Evolutionary conservation across 1,140 invertebrate species (phyloP).

Genomic region (Chrysopa pallens): DNA sequence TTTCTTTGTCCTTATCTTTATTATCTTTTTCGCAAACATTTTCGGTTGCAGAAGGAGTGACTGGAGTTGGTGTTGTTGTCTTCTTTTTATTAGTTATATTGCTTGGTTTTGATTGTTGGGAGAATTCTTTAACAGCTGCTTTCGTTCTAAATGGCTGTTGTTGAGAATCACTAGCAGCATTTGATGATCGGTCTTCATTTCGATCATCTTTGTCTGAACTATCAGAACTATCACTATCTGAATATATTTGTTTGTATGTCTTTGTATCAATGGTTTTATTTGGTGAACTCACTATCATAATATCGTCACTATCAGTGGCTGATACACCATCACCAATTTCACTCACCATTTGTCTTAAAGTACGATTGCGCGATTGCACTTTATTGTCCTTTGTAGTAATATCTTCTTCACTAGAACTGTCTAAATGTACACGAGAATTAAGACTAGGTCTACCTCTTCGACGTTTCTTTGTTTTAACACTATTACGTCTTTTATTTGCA

Average conservation of each 20-base stretch:
- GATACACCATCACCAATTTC: conserved; percentile 39
- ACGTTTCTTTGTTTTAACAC: conserved; percentile 8
- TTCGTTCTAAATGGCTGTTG: conserved; percentile 52
- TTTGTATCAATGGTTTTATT: conserved; percentile 21
- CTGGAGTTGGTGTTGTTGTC: conserved; percentile 5
- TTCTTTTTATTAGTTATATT: conserved; percentile 2
- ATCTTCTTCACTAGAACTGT: conserved; percentile 39
- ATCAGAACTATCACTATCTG: conserved; percentile 43
- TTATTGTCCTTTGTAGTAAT: conserved; percentile 27
- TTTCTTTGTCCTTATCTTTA: conserved; percentile 23
- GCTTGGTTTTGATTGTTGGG: conserved; percentile 19
- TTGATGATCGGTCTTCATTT: conserved; percentile 32
- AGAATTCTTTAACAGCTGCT: conserved; percentile 67
- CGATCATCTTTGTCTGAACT: conserved; percentile 22
- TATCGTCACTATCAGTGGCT: conserved; percentile 57
- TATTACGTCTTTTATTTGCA: conserved; percentile 18
- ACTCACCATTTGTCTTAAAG: conserved; percentile 48
- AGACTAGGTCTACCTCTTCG: conserved; percentile 12
- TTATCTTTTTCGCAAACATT: conserved; percentile 14
- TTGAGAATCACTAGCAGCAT: conserved; percentile 42
- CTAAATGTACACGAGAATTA: conserved; percentile 25
- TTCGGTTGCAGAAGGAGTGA: conserved; percentile 3
- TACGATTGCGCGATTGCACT: conserved; percentile 27
- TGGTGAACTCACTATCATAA: conserved; percentile 36
- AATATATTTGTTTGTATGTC: conserved; percentile 45